Evolutionary conservation across 2,888 invertebrate species (phyloP).

Genomic region (Matsumyia berberina): DNA sequence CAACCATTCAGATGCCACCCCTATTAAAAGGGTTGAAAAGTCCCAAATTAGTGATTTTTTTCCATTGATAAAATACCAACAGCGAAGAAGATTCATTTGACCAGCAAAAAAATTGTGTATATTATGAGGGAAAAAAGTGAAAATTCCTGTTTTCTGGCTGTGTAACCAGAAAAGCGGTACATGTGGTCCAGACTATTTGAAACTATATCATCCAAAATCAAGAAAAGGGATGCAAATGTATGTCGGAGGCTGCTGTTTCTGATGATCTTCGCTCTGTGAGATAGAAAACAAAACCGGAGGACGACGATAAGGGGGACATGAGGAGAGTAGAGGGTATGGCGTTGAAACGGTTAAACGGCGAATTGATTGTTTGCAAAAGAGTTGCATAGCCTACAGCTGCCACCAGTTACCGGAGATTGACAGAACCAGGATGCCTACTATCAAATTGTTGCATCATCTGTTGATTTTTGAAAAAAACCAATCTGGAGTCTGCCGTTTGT

Average conservation of each 20-base stretch:
- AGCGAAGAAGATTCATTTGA: slow-evolving; percentile 58
- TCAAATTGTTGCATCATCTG: too few relatives aligned
- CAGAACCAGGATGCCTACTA: too few relatives aligned
- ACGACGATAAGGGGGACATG: slow-evolving; percentile 22
- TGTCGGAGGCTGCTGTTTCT: slow-evolving; percentile 45
- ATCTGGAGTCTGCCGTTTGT: too few relatives aligned
- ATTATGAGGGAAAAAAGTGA: slow-evolving; percentile 68
- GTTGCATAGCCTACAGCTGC: too few relatives aligned
- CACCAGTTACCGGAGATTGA: too few relatives aligned
- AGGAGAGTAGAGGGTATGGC: background rate
- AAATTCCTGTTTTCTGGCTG: slow-evolving; percentile 57
- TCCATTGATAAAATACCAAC: slow-evolving; percentile 23
- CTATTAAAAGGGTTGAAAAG: slow-evolving; percentile 70
- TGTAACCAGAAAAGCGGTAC: slow-evolving; percentile 22
- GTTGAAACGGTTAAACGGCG: slow-evolving; percentile 43
- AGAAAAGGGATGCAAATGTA: slow-evolving; percentile 72
- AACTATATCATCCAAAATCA: slow-evolving; percentile 73
- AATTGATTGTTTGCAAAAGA: too few relatives aligned
- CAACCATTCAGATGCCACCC: slow-evolving; percentile 51
- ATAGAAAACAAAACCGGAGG: slow-evolving; percentile 74
- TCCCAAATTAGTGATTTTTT: slow-evolving; percentile 71
- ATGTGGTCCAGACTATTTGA: slow-evolving; percentile 54
- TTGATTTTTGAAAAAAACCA: too few relatives aligned
- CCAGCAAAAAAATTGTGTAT: slow-evolving; percentile 57
- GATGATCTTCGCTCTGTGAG: slow-evolving; percentile 58